phyloP scores from a whole-genome alignment of 2,113 vertebrate genomes.

The Gopherus evgoodei region DNA sequence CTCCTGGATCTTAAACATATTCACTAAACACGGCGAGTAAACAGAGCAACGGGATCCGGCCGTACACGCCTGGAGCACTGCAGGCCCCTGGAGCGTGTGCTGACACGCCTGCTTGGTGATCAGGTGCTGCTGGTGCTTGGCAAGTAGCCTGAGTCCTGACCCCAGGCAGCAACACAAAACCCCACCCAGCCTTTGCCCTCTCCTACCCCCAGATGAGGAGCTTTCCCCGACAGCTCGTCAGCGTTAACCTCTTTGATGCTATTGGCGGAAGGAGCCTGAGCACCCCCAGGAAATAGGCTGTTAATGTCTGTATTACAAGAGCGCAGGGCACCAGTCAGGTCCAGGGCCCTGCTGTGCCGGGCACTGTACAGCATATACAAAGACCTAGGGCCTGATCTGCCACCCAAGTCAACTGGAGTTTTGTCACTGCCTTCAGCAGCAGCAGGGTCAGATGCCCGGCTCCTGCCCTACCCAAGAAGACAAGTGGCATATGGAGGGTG shows the following conservation, averaged over 20 bases:
- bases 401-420: background rate
- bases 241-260: background rate
- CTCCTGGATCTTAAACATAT: slow-evolving; percentile 28
- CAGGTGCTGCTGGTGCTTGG: background rate
- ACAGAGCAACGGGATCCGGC: background rate
- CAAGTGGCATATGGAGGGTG: accelerated
- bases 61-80: background rate
- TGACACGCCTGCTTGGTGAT: background rate
- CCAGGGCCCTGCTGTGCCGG: too few species aligned
- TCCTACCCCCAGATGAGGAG: too few species aligned
- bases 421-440: background rate
- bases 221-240: background rate
- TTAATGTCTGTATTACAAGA: background rate
- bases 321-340: too few species aligned
- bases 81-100: background rate
- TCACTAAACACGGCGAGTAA: background rate
- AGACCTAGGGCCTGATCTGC: background rate
- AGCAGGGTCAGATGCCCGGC: accelerated
- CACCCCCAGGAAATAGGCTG: background rate
- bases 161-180: background rate
- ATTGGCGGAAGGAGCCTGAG: background rate
- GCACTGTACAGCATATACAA: background rate
- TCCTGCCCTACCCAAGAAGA: background rate
- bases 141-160: background rate
- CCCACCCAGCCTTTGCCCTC: background rate